Evolutionary conservation across 2,797 vertebrate genomes (phyloP), one percentile per base, ranked within the genome.

Genomic region (Gobionotothen gibberifrons): DNA sequence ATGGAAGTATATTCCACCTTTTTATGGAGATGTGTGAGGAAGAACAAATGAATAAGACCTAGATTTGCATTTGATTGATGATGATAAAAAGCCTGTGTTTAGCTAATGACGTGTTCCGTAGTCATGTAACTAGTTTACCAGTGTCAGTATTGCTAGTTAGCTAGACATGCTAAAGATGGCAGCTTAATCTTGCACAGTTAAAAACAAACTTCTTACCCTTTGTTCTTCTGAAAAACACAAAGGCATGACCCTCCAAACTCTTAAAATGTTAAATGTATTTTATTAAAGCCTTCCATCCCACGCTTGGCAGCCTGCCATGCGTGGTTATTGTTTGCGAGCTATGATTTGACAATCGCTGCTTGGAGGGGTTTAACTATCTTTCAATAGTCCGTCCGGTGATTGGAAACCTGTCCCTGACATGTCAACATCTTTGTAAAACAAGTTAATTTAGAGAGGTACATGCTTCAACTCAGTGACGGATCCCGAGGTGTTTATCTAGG

Each of bases 401-500:
- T 55, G n/a, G 59, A n/a, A 74, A 57, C 43, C 36, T 29, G 26
- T 36, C 13, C 5, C 42, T 52, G 46, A 70, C 48, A 39, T 48
- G 65, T 65, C 49, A 59, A 55, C 65, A 39, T 69, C 13, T 58
- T 51, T 74, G 52, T 72, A 51, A 56, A 69, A 80, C 67, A 76
- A 57, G 52, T 29, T 46, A 51, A 55, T 43, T 64, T 42, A 51
- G 56, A 29, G 11, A 60, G 56, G 21, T 70, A 40, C 40, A 15
- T 22, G 12, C 61, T 76, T 69, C 14, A 72, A 15, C 53, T 47
- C 39, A 55, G 46, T 46, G 21, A 69, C 49, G 48, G 42, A 67
- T 61, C 22, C 66, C 54, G 52, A 73, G 74, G 73, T 82, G 57
- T 81, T 84, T 84, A 89, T 89, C 62, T 83, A 84, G 83, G 84